Conservation (phyloP, 53 echinoderm and acorn worm genomes). For the Mesocentrotus franciscanus region DNA sequence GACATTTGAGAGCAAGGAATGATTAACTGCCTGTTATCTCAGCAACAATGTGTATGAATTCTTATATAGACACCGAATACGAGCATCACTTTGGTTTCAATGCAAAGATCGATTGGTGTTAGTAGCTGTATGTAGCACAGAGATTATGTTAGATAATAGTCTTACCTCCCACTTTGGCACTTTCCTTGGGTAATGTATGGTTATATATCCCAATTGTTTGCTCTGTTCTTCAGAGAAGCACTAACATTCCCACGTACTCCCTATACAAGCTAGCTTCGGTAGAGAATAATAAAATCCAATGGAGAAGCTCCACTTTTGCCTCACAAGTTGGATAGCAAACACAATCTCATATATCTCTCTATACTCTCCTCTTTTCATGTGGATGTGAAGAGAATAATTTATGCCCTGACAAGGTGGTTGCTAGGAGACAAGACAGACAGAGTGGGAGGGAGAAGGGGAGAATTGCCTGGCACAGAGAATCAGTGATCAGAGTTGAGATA, state of each 20-base stretch:
- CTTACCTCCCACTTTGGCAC: constrained; percentile 23
- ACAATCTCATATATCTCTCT: constrained; percentile 9
- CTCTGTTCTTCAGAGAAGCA: not conserved
- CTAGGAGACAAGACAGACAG: constrained; percentile 34
- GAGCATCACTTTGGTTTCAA: too few relatives aligned
- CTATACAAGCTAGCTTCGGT: not conserved
- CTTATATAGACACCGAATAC: too few relatives aligned
- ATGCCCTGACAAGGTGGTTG: constrained; percentile 50
- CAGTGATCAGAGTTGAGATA: constrained; percentile 3
- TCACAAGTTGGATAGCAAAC: constrained; percentile 20
- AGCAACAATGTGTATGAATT: too few relatives aligned
- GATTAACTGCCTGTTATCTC: too few relatives aligned
- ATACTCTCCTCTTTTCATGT: constrained; percentile 12
- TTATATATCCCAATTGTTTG: not conserved
- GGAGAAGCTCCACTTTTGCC: constrained; percentile 10
- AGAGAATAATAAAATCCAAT: constrained; percentile 13
- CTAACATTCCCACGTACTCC: not conserved
- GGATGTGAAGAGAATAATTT: constrained; percentile 51
- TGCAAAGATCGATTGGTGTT: not conserved
- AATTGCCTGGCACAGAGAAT: not conserved
- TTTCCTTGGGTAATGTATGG: not conserved
- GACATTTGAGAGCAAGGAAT: not conserved
- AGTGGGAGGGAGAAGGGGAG: not conserved
- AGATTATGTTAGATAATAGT: not conserved
- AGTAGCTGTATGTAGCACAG: not conserved